Evolutionary conservation across 2,888 invertebrate genomes (phyloP).

Genomic region (Tipula unca): DNA sequence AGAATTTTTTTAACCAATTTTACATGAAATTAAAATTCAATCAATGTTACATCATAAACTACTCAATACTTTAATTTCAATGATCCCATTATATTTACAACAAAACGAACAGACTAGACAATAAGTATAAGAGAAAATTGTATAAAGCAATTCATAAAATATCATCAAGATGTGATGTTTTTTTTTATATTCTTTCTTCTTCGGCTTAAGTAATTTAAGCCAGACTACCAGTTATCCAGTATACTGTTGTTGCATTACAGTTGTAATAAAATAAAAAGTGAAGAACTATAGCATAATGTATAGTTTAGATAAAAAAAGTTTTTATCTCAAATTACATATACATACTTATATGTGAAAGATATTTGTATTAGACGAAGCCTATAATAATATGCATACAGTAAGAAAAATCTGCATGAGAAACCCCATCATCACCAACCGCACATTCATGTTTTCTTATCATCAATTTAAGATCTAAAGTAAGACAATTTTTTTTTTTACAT

Average conservation of each 20-base stretch:
- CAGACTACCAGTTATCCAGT: conserved; percentile 8
- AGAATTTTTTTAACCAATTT: neutral
- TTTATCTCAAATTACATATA: neutral
- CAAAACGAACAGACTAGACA: neutral
- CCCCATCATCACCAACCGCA: neutral
- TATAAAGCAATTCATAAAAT: neutral
- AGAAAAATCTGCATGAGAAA: neutral
- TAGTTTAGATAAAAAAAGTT: neutral
- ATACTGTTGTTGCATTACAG: neutral
- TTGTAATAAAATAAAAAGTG: neutral
- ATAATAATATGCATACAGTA: neutral
- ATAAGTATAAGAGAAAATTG: neutral
- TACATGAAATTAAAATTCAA: neutral
- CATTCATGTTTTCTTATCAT: neutral
- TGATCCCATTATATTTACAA: neutral
- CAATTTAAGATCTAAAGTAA: neutral
- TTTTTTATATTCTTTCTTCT: neutral
- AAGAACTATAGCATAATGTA: neutral
- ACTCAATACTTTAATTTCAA: neutral
- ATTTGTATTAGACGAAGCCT: too few species aligned
- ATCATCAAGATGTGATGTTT: neutral
- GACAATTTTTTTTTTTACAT: neutral
- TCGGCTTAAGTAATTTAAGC: neutral
- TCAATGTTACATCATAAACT: neutral
- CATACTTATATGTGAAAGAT: too few species aligned